A percentile compares a stretch with the other conserved stretches of the same genome.
Conservation (phyloP, 2,797 vertebrate genomes). For the Pseudochirops cupreus region DNA sequence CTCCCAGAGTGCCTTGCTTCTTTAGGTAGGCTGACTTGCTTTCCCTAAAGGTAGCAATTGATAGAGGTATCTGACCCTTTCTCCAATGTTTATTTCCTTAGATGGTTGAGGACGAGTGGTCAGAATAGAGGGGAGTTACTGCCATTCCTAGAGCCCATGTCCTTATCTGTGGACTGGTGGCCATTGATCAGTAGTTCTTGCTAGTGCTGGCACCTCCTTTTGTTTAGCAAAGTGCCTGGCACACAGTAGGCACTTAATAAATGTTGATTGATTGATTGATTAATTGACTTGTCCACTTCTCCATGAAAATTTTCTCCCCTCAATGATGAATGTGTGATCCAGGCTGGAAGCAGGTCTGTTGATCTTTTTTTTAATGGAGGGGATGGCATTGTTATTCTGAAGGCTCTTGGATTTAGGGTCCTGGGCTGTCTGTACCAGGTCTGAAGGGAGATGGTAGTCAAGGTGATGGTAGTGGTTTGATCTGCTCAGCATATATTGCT, state of each 20-base stretch:
- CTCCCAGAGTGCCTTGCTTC: neutral
- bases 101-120: neutral
- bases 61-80: neutral
- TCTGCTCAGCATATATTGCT: neutral
- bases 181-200: neutral
- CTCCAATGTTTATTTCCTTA: neutral
- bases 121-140: neutral
- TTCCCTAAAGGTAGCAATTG: neutral
- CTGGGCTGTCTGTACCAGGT: neutral
- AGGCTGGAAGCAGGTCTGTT: neutral
- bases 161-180: neutral
- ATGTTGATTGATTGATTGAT: neutral
- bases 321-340: neutral
- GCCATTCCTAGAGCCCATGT: neutral
- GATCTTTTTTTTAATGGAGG: neutral
- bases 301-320: neutral
- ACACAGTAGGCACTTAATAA: neutral
- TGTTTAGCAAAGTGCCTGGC: neutral
- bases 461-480: neutral
- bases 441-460: neutral
- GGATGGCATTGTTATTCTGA: neutral
- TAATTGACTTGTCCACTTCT: neutral
- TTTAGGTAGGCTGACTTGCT: neutral
- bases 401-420: neutral
- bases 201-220: neutral